Evolutionary conservation across 2,113 vertebrate species (phyloP), one percentile per base, ranked within the genome.

Genomic region (Oostethus manadensis): DNA sequence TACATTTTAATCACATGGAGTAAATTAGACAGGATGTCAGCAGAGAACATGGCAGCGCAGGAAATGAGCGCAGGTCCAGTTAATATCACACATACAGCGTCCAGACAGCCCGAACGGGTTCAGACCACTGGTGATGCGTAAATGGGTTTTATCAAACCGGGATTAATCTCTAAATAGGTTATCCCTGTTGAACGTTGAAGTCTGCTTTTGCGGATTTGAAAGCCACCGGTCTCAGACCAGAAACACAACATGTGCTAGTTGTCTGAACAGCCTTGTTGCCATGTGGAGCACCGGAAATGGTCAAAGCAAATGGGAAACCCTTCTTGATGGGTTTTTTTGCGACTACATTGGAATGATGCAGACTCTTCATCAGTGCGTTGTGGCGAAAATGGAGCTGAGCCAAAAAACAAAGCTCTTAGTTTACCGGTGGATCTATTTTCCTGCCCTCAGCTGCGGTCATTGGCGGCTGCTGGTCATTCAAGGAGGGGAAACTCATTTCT

Each of bases 131-230:
- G 18, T 68, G 77, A 76, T 63, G 70, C 70, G 60, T 65, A 45
- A 73, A 78, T 56, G 51, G 69, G 48, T 74, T 83, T 78, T 65
- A 77, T 56, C 60, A 61, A 61, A 61, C 51, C 20, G 45, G 73
- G 79, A 77, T 86, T 86, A 76, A 68, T 74, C 66, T 73, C 20
- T 62, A 74, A 83, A 73, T 72, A 77, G 72, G 51, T 76, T 67
- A 60, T 57, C 66, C 58, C 43, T 38, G 60, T 73, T 68, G 67
- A 48, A 33, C 47, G 64, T 62, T 49, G 57, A 48, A 65, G 68
- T 58, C 29, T 0, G 20, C 54, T 48, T 26, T 62, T 17, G 60
- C 11, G n/a, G 70, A 71, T 67, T 63, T 67, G 55, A 75, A 66
- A 62, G 48, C 51, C 46, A 58, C 77, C 55, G 40, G 50, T 70